phyloP scores from a whole-genome alignment of 2,888 invertebrate species.

The Hemaris fuciformis region DNA sequence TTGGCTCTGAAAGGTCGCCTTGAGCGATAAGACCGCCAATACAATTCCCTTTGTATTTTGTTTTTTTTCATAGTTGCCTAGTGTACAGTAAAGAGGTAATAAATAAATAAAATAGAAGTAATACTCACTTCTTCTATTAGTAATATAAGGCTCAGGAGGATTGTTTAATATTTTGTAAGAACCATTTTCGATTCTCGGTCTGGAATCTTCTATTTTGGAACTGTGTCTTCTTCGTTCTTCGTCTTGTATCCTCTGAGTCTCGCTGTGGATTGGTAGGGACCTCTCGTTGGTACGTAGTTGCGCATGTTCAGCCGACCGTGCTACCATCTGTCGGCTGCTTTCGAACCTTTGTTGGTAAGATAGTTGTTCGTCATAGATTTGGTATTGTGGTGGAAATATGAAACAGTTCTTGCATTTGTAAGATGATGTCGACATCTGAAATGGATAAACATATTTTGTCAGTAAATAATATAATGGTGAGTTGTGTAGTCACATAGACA shows the following conservation, averaged over 20 bases:
- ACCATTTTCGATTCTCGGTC: conserved; percentile 26
- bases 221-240: neutral
- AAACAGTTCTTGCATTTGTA: conserved; percentile 16
- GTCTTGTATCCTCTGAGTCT: conserved; percentile 23
- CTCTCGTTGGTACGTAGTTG: conserved; percentile 11
- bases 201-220: neutral
- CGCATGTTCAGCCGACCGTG: neutral
- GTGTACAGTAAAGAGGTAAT: too few relatives aligned
- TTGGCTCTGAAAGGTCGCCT: too few relatives aligned
- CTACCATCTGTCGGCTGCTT: neutral
- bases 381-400: neutral
- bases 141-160: neutral
- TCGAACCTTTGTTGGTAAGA: neutral
- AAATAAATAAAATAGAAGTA: neutral
- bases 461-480: too few relatives aligned
- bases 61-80: too few relatives aligned
- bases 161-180: conserved; percentile 39
- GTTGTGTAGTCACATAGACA: too few relatives aligned
- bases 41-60: too few relatives aligned
- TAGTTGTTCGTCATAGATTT: neutral
- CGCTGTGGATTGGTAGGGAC: conserved; percentile 9
- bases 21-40: too few relatives aligned
- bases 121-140: neutral
- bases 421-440: conserved; percentile 22
- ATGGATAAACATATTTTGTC: neutral